Percentiles rank a stretch among this genome's conserved stretches.
Conservation (phyloP, 2,113 vertebrate genomes). For the Cygnus buccinator region DNA sequence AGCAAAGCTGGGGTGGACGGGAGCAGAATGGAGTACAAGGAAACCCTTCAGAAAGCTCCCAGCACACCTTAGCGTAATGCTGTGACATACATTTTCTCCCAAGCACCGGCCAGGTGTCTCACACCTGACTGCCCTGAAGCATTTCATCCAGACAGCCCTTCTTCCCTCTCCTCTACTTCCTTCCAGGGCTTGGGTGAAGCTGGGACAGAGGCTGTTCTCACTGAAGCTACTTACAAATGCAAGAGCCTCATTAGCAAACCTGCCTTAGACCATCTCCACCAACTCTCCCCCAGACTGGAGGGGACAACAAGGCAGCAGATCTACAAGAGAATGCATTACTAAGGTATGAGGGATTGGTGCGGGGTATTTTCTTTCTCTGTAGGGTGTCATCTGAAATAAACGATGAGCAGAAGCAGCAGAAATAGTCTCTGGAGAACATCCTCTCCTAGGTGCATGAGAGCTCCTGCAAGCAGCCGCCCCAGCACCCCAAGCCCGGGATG, state of each 20-base stretch:
- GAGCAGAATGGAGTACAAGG: background rate
- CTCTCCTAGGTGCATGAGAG: background rate
- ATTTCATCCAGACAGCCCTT: background rate
- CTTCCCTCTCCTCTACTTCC: background rate
- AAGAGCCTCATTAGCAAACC: background rate
- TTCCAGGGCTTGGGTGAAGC: background rate
- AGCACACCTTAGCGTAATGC: background rate
- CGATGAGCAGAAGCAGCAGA: background rate
- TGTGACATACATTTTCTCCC: background rate
- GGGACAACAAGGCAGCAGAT: background rate
- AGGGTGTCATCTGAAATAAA: background rate
- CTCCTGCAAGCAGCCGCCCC: background rate
- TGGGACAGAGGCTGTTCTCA: background rate
- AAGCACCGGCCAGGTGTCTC: background rate
- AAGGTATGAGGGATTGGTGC: background rate
- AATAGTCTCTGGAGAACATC: background rate
- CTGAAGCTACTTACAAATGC: background rate
- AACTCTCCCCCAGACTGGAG: background rate
- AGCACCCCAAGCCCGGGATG: background rate
- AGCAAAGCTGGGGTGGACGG: background rate
- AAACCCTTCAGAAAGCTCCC: background rate
- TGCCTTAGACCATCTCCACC: rapidly evolving
- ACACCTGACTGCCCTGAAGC: background rate
- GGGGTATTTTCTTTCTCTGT: background rate
- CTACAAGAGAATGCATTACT: background rate